These are phyloP conservation scores for Operophtera brumata DNA, from an alignment of 2,888 invertebrate genomes.

Conservation along the genomic window DNA sequence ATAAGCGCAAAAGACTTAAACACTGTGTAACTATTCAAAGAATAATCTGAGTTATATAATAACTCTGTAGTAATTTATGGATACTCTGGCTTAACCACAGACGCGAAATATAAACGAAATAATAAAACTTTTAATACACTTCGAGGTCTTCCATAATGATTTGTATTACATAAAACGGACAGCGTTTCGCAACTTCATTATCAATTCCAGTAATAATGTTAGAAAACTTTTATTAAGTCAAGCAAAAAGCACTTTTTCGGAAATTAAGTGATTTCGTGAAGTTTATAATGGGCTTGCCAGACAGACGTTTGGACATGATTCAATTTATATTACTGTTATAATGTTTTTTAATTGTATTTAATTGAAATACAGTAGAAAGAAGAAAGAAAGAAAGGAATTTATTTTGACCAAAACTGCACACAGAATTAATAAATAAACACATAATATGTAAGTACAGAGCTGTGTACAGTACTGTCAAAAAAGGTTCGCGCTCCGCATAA, in stretches of 20 bases:
- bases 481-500: too few relatives aligned
- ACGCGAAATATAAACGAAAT: background rate
- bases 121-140: constrained; percentile 11
- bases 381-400: too few relatives aligned
- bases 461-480: too few relatives aligned
- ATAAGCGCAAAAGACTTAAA: too few relatives aligned
- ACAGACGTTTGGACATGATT: background rate
- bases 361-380: background rate
- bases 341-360: background rate
- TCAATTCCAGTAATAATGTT: constrained; percentile 13
- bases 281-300: background rate
- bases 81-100: background rate
- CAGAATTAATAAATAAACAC: too few relatives aligned
- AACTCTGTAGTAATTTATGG: background rate
- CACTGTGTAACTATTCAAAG: too few relatives aligned
- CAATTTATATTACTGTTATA: background rate
- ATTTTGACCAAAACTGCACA: too few relatives aligned
- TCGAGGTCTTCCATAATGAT: constrained; percentile 1
- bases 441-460: too few relatives aligned
- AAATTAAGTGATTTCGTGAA: constrained; percentile 2
- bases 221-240: background rate
- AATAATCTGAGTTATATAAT: too few relatives aligned
- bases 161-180: background rate
- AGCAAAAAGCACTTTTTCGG: background rate
- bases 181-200: constrained; percentile 7